Conservation (phyloP, 1,140 invertebrate species). For the Drosophila parvula region DNA sequence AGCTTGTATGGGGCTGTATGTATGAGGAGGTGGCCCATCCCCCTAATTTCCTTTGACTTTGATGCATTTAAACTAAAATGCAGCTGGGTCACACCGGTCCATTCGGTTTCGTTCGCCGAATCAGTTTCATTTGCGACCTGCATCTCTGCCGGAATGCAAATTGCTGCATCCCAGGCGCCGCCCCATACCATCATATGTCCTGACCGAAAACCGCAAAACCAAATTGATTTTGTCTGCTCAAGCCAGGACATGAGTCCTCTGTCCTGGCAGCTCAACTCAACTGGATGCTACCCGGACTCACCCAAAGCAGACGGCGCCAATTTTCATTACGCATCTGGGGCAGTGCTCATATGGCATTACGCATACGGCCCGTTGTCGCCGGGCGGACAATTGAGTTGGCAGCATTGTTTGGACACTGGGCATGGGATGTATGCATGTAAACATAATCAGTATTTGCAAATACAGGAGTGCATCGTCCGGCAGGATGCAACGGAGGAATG, state of each 20-base stretch:
- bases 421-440: conserved; percentile 77
- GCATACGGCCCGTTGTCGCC: conserved; percentile 72
- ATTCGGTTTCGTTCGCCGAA: conserved; percentile 27
- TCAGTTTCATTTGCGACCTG: conserved; percentile 52
- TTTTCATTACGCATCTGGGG: conserved; percentile 77
- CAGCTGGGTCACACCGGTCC: conserved; percentile 49
- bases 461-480: conserved; percentile 58
- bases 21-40: background rate
- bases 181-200: conserved; percentile 12
- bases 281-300: conserved; percentile 3
- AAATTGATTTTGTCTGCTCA: conserved; percentile 82
- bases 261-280: conserved; percentile 9
- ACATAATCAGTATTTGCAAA: conserved; percentile 83
- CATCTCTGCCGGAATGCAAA: conserved; percentile 49
- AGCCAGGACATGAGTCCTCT: conserved; percentile 45
- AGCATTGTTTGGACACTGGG: conserved; percentile 66
- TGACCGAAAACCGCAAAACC: conserved; percentile 74
- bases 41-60: conserved; percentile 66
- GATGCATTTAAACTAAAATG: conserved; percentile 72
- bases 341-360: conserved; percentile 78
- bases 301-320: conserved; percentile 57
- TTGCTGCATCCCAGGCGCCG: conserved; percentile 49
- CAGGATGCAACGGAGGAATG: background rate
- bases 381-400: conserved; percentile 66
- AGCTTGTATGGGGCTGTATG: background rate